phyloP scores from a whole-genome alignment of 2,797 vertebrate genomes.

The Leucoraja ocellata region DNA sequence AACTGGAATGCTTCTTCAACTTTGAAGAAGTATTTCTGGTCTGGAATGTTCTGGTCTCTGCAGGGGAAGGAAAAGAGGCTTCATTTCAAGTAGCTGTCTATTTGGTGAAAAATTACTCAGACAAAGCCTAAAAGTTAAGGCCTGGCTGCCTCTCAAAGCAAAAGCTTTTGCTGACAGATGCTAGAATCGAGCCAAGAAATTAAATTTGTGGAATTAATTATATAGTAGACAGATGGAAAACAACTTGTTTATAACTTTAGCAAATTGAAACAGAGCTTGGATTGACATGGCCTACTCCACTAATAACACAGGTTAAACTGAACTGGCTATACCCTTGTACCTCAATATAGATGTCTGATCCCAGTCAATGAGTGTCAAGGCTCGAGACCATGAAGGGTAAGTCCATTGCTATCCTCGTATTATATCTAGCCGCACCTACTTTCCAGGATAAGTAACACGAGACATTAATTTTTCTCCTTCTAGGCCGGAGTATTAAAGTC shows the following conservation, averaged over 20 bases:
- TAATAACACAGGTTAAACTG: neutral
- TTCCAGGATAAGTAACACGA: neutral
- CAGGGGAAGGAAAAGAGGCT: neutral
- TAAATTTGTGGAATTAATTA: constrained; percentile 30
- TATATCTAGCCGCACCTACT: neutral
- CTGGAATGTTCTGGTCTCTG: neutral
- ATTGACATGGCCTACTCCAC: neutral
- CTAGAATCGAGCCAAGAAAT: neutral
- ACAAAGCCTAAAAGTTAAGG: neutral
- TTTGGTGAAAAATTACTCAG: neutral
- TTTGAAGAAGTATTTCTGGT: neutral
- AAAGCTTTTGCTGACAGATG: neutral
- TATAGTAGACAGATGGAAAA: neutral
- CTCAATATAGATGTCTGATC: neutral
- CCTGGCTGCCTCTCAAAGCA: constrained; percentile 2
- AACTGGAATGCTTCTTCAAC: constrained; percentile 3
- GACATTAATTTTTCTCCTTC: neutral
- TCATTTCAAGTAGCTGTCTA: neutral
- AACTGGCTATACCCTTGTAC: neutral
- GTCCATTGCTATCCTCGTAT: neutral
- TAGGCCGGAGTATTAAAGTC: neutral
- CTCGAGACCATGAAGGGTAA: neutral
- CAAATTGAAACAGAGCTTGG: neutral
- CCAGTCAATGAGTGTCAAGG: neutral
- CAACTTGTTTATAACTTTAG: neutral